Evolutionary conservation across 2,888 invertebrate genomes (phyloP), one percentile per base, ranked within the genome.

Genomic region (Drosophila falleni): DNA sequence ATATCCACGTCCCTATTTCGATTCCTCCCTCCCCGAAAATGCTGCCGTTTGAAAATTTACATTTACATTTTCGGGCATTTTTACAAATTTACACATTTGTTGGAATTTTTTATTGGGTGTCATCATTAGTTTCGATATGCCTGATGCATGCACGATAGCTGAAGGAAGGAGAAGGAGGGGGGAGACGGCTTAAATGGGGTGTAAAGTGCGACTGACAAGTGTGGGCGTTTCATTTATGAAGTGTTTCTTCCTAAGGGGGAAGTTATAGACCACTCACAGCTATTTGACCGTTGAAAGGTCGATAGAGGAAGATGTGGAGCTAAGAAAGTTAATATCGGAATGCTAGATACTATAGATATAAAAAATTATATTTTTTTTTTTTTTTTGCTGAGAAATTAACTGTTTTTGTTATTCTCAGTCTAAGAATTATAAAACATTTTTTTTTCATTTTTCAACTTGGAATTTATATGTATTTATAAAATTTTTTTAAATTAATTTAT

Each of bases 21-120:
- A 13, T 50, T 41, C 39, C 39, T 59, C 31, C 54, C n/a, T 69
- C 63, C 49, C n/a, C 9, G 13, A 47, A 42, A 56, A 19, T 60
- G 68, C 26, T 74, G 41, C 47, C 58, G 23, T 50, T 78, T 50
- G 15, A 33, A 72, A 88, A 87, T 76, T 84, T 72, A 81, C 81
- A 84, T 84, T 83, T 83, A 80, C 73, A 81, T 68, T 79, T 84
- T 81, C 61, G 53, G 65, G 67, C 49, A 64, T 85, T 85, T 81
- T 74, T 68, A 85, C 84, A 85, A 89, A 85, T 85, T 89, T 82
- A 82, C 89, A 89, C 84, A 85, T 85, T 89, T 89, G 87, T 69
- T 76, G 62, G 80, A 9, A 67, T 76, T 87, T 73, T 84, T 89
- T 89, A 84, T 84, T 85, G 89, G 82, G 86, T 87, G 88, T 89